Conservation (phyloP, 2,888 invertebrate species). For the Ophraella communa region DNA sequence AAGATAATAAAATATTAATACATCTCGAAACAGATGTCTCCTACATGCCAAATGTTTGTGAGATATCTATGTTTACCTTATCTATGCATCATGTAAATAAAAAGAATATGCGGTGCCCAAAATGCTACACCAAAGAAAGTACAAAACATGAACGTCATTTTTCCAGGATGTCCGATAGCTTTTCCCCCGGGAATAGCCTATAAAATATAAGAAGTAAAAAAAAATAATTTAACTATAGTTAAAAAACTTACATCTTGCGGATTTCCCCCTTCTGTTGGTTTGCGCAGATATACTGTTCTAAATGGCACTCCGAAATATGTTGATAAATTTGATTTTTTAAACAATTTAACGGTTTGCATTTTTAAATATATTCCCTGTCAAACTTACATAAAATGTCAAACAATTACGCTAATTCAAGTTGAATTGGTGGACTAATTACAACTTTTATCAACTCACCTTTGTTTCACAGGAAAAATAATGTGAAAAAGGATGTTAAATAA, state of each 20-base stretch:
- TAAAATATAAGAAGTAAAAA: too few relatives aligned
- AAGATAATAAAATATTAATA: too few relatives aligned
- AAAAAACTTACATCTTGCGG: constrained; percentile 58
- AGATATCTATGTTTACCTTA: constrained; percentile 20
- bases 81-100: constrained; percentile 71
- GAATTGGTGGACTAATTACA: not conserved
- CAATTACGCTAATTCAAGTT: not conserved
- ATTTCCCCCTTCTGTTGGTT: constrained; percentile 53
- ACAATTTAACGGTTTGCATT: constrained; percentile 15
- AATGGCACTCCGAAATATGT: constrained; percentile 17
- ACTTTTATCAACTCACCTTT: not conserved
- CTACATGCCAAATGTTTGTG: too few relatives aligned
- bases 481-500: not conserved
- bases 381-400: not conserved
- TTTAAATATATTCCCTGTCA: constrained; percentile 11
- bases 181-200: constrained; percentile 77
- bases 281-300: constrained; percentile 21
- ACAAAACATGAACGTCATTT: constrained; percentile 70
- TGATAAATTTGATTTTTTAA: constrained; percentile 14
- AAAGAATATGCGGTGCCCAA: constrained; percentile 73
- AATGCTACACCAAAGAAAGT: constrained; percentile 75
- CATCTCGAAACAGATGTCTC: too few relatives aligned
- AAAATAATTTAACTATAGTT: too few relatives aligned
- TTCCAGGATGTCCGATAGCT: constrained; percentile 69
- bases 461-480: not conserved